Base-by-base conservation (phyloP, 2,113 vertebrate species). In the Rhegmatorhina hoffmannsi region DNA sequence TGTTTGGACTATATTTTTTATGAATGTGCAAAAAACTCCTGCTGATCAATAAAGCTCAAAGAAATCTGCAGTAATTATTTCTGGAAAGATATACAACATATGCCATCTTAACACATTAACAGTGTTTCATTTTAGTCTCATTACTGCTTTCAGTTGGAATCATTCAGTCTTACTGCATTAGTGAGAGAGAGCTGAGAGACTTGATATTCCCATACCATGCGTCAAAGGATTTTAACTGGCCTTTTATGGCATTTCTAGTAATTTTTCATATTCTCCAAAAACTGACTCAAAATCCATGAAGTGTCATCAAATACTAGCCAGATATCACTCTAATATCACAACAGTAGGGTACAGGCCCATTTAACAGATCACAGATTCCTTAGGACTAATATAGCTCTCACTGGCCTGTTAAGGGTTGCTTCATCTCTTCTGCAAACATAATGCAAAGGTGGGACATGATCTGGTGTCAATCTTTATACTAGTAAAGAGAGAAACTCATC, bases 21-120 rank as follows among this genome's bases (percentile, higher is more conserved):
- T 38, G 63, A 91, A 94, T 13, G 55, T 92, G 72, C 34, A 83
- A 64, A 64, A 82, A 84, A 26, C 63, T 74, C 74, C 66, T 68
- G 68, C 80, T 85, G 89, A 95, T 94, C 89, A 95, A 64, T 76
- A 85, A 94, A 24, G 66, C 81, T 91, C 73, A 64, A 47, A 79
- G 69, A 92, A 91, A 91, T 60, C 58, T 80, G 78, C 81, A 94
- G 81, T 87, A 82, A 91, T 95, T 95, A 95, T 89, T 94, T 79
- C 84, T 72, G 58, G 66, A 78, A 89, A 89, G 64, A 90, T 94
- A 92, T 46, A 95, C 67, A 95, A 83, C 67, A 74, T 78, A 72
- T 36, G 92, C 69, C 59, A 59, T 50, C 79, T 67, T 72, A 64
- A 87, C 31, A 89, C 81, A 87, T 64, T 47, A 91, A 60, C 66